Conservation (phyloP, 2,888 invertebrate genomes). For the Drosophila prostipennis region DNA sequence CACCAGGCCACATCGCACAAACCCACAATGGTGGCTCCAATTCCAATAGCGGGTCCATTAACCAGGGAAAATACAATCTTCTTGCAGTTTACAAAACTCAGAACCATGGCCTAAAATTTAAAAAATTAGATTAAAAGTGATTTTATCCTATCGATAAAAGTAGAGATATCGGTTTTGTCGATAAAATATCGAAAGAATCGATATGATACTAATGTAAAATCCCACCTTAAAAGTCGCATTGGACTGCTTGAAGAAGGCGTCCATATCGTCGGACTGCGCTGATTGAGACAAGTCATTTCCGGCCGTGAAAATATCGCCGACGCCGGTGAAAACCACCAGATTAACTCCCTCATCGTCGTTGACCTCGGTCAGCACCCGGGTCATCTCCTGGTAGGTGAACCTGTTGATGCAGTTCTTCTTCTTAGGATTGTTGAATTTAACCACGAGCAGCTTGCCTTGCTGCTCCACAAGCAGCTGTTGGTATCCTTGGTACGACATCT, state of each 20-base stretch:
- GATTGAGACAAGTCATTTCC: constrained; percentile 75
- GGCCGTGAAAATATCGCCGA: constrained; percentile 79
- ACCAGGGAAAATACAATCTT: constrained; percentile 94
- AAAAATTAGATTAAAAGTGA: too few relatives aligned
- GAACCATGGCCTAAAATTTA: constrained; percentile 86
- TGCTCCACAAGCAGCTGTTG: constrained; percentile 75
- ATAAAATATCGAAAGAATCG: too few relatives aligned
- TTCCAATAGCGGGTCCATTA: constrained; percentile 97
- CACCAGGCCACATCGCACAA: constrained; percentile 96
- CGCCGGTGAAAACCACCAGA: constrained; percentile 89
- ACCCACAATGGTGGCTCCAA: constrained; percentile 90
- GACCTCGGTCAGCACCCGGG: constrained; percentile 88
- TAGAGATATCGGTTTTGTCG: too few relatives aligned
- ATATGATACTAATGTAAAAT: too few relatives aligned
- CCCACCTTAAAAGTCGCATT: constrained; percentile 82
- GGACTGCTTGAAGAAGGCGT: constrained; percentile 74
- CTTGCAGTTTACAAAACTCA: constrained; percentile 90
- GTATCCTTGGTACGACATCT: constrained; percentile 68
- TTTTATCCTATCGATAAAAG: too few relatives aligned
- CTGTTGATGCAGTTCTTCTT: constrained; percentile 92
- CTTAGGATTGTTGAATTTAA: constrained; percentile 90
- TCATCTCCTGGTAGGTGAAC: constrained; percentile 88
- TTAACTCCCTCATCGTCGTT: constrained; percentile 88
- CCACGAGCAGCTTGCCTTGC: constrained; percentile 85
- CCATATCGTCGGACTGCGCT: not conserved